A percentile compares a stretch with the other conserved stretches of the same genome.
Evolutionary conservation across 2,888 invertebrate genomes (phyloP).

Genomic region (Sepioteuthis lessoniana): DNA sequence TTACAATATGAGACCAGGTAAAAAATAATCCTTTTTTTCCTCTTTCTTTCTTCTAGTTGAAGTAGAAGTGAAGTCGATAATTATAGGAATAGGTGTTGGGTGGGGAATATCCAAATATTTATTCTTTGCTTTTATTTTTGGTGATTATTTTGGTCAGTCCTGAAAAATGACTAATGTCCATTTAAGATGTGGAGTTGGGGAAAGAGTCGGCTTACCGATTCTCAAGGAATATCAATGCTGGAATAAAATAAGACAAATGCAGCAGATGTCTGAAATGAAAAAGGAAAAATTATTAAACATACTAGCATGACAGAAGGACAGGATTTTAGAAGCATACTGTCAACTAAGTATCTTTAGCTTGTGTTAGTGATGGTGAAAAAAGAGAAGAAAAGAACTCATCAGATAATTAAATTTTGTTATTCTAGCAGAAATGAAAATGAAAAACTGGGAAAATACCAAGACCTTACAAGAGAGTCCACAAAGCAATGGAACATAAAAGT

Average conservation of each 20-base stretch:
- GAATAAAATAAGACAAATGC: conserved; percentile 78
- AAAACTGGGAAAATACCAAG: no score
- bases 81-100: not conserved
- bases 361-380: no score
- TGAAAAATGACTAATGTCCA: not conserved
- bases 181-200: not conserved
- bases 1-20: not conserved
- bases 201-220: not conserved
- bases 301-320: no score
- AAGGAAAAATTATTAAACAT: conserved; percentile 45
- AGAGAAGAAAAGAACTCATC: no score
- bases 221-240: conserved; percentile 62
- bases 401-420: no score
- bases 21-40: not conserved
- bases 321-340: no score
- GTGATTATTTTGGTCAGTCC: not conserved
- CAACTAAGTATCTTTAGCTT: no score
- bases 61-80: not conserved
- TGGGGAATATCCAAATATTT: not conserved
- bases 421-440: no score
- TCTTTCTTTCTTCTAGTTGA: not conserved
- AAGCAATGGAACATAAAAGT: no score
- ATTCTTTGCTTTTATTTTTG: not conserved
- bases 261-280: conserved; percentile 75
- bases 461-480: no score